These are phyloP conservation scores for Dromiciops gliroides DNA, from an alignment of 2,113 vertebrate species.

Conservation along the genomic window DNA sequence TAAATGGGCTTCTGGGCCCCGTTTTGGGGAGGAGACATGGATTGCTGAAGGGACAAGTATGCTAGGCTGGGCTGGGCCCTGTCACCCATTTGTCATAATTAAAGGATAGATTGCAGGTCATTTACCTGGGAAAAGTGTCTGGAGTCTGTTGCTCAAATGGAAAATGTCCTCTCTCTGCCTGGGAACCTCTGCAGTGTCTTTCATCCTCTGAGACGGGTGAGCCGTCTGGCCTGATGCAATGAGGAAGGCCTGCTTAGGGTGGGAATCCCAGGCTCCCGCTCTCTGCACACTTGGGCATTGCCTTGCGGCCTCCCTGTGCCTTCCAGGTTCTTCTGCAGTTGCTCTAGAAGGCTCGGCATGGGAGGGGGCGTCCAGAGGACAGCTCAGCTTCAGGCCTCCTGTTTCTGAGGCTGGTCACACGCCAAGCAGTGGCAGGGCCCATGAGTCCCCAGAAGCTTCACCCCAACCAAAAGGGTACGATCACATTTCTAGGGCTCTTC, in stretches of 20 bases:
- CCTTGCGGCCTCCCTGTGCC: neutral
- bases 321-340: neutral
- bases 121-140: slow-evolving; percentile 62
- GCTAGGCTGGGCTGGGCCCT: neutral
- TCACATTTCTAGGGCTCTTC: neutral
- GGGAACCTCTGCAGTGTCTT: slow-evolving; percentile 50
- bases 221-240: slow-evolving; percentile 13
- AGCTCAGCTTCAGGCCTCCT: neutral
- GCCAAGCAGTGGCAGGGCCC: neutral
- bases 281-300: neutral
- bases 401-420: neutral
- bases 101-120: slow-evolving; percentile 60
- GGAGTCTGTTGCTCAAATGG: slow-evolving; percentile 61
- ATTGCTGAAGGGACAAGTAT: slow-evolving; percentile 47
- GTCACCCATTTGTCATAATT: slow-evolving; percentile 72
- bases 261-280: neutral
- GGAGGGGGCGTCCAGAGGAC: no score
- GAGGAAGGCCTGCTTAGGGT: slow-evolving; percentile 17
- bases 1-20: slow-evolving; percentile 55
- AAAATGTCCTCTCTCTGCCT: slow-evolving; percentile 52
- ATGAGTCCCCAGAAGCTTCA: neutral
- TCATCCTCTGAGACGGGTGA: slow-evolving; percentile 57
- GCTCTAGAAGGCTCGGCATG: neutral
- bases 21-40: slow-evolving; percentile 33
- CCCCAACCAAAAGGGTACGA: neutral